phyloP scores from a whole-genome alignment of 2,113 vertebrate species.

The Theristicus caerulescens region DNA sequence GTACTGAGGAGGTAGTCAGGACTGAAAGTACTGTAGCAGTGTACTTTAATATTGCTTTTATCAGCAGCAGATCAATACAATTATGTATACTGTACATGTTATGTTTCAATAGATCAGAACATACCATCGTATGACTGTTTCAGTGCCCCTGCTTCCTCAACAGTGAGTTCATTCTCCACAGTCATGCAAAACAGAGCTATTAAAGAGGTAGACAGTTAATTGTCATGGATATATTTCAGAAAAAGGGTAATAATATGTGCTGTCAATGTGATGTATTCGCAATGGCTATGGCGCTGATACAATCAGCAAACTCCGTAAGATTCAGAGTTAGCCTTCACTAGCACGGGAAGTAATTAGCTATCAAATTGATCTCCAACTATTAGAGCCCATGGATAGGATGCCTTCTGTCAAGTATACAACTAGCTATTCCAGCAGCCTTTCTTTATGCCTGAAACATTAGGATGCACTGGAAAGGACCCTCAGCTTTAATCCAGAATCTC shows the following conservation, averaged over 20 bases:
- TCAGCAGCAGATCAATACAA: not conserved
- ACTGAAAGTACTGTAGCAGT: not conserved
- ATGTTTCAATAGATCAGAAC: not conserved
- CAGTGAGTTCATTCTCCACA: not conserved
- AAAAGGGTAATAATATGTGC: constrained; percentile 12
- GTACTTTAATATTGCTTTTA: not conserved
- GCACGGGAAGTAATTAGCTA: not conserved
- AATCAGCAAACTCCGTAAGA: not conserved
- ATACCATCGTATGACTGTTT: not conserved
- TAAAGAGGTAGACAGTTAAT: constrained; percentile 20
- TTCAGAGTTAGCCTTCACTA: not conserved
- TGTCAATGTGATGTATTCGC: not conserved
- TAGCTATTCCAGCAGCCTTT: not conserved
- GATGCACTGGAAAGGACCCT: not conserved
- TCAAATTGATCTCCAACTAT: not conserved
- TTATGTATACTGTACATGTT: not conserved
- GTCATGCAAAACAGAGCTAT: not conserved
- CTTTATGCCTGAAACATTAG: not conserved
- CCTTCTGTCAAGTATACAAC: not conserved
- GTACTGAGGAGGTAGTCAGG: not conserved
- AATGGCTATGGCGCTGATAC: not conserved
- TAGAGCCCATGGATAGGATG: not conserved
- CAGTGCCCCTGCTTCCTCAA: not conserved
- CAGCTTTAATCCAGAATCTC: not conserved
- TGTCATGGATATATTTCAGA: not conserved